Evolutionary conservation across 1,140 invertebrate species (phyloP).

Genomic region (Bombus impatiens): DNA sequence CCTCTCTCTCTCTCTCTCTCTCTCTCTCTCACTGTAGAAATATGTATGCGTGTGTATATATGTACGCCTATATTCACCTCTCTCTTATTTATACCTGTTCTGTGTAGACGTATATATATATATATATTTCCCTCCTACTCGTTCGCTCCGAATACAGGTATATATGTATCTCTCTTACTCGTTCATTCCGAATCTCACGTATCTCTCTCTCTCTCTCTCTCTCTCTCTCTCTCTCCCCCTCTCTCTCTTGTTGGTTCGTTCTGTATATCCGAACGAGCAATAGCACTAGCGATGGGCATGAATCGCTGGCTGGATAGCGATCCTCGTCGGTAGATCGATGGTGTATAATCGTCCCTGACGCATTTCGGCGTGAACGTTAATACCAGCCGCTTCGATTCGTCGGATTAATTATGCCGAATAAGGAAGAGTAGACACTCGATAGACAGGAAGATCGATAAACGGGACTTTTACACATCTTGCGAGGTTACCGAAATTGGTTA

Average conservation of each 20-base stretch:
- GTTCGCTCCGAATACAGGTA: not conserved
- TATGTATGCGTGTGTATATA: no score
- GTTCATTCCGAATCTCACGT: not conserved
- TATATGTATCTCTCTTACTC: not conserved
- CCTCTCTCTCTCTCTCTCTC: not conserved
- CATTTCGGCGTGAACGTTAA: not conserved
- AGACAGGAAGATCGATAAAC: not conserved
- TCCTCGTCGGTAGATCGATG: not conserved
- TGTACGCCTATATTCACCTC: no score
- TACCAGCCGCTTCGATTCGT: not conserved
- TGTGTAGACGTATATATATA: no score
- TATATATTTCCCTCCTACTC: no score
- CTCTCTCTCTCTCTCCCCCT: not conserved
- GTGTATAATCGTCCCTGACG: not conserved
- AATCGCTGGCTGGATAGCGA: not conserved
- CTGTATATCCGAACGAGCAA: not conserved
- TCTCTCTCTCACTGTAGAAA: not conserved
- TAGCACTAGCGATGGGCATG: slow-evolving; percentile 16
- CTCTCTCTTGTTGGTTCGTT: not conserved
- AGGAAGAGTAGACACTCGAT: not conserved
- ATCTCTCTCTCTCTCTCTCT: not conserved
- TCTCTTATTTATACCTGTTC: no score
- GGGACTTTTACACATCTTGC: not conserved
- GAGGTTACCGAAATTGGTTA: not conserved
- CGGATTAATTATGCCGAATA: slow-evolving; percentile 2